A percentile compares a stretch with the other conserved stretches of the same genome.
These are phyloP conservation scores for Atherix ibis DNA, from an alignment of 2,888 invertebrate species.

Conservation along the genomic window DNA sequence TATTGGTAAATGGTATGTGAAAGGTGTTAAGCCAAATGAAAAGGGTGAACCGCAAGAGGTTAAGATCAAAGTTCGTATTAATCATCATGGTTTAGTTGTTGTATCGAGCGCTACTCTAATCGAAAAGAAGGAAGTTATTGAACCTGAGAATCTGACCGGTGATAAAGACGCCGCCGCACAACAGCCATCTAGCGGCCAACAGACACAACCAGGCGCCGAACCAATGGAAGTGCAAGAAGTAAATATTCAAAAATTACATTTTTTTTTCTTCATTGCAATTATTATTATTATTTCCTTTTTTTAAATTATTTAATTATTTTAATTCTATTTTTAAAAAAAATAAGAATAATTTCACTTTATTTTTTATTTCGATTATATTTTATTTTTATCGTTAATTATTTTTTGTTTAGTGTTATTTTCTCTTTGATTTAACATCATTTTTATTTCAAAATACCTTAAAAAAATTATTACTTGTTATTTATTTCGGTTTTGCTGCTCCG, in stretches of 20 bases:
- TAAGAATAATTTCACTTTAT: too few relatives aligned
- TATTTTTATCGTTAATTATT: too few relatives aligned
- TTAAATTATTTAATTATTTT: conserved; percentile 1
- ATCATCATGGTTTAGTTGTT: conserved; percentile 82
- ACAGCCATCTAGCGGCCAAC: conserved; percentile 14
- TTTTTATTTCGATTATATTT: too few relatives aligned
- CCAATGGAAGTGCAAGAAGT: conserved; percentile 37
- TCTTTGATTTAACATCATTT: too few relatives aligned
- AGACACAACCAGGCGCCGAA: conserved; percentile 23
- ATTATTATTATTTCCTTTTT: too few relatives aligned
- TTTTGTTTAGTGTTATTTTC: too few relatives aligned
- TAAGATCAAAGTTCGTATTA: conserved; percentile 89
- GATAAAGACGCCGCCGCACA: conserved; percentile 23
- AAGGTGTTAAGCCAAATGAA: conserved; percentile 68
- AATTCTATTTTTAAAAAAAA: too few relatives aligned
- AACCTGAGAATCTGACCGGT: conserved; percentile 23
- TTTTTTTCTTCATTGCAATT: too few relatives aligned
- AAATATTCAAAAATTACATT: conserved; percentile 15
- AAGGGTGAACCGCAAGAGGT: conserved; percentile 90
- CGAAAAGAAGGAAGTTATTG: conserved; percentile 50
- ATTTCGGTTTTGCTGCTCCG: too few relatives aligned
- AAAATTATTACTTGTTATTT: too few relatives aligned
- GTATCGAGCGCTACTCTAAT: conserved; percentile 73
- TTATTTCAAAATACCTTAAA: too few relatives aligned
- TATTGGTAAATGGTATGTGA: conserved; percentile 70